Base-by-base conservation (phyloP, 2,797 vertebrate species). In the Malurus leucopterus region DNA sequence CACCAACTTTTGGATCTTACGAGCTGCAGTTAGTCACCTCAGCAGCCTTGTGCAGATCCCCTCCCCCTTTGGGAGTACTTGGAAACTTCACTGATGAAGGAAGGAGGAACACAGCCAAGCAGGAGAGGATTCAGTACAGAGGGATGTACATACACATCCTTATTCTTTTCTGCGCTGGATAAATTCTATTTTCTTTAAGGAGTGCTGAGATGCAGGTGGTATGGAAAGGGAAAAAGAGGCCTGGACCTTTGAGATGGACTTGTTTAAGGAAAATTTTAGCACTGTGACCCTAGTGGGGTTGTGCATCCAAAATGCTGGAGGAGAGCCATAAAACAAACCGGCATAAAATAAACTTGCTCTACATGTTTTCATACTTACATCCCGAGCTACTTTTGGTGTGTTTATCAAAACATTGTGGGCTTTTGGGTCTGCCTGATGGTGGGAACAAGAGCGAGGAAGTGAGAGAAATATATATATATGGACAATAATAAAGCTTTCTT, bases 241-340 rank as follows among this genome's bases (percentile, higher is more conserved):
- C 30, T 82, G 30, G 50, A 73, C 50, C 50, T 88, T 82, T 4
- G 6, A 67, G 41, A 71, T 74, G 64, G 38, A 46, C 62, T 88
- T 84, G 71, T 84, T 94, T 86, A 79, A 88, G 75, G 91, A 88
- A 94, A 90, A 44, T 74, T 84, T 82, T 91, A 91, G 46, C 24
- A 49, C 64, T 88, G 36, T 93, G 84, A 84, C 81, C 75, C 34
- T 71, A 12, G 17, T 80, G 30, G 16, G 26, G 15, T 13, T 76
- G 62, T 76, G 50, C 46, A 46, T 89, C 88, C 36, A 65, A 64
- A 64, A 55, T 83, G 20, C 58, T 91, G 88, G 81, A 85, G n/a
- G 55, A 91, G 8, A 92, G 91, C 81, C 81, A 70, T 68, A n/a
- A 89, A 92, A 72, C 46, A 82, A 93, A 70, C 12, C 1, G 0